phyloP scores from a whole-genome alignment of 2,888 invertebrate species.

The Nyleta sp. region DNA sequence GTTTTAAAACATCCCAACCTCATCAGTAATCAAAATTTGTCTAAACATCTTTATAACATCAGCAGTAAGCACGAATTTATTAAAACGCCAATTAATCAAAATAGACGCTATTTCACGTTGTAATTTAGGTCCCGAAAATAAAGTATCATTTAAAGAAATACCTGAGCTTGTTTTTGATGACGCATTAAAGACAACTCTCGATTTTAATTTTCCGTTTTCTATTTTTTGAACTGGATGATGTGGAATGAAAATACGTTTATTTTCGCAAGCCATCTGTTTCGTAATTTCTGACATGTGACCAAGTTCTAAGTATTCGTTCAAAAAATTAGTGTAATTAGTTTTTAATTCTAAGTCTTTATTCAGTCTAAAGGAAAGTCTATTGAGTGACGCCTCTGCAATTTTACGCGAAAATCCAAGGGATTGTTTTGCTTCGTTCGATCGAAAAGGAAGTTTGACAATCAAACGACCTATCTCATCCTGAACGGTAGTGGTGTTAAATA shows the following conservation, averaged over 20 bases:
- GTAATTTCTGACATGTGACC: not conserved
- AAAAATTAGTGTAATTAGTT: not conserved
- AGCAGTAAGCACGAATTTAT: not conserved
- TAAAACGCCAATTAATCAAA: not conserved
- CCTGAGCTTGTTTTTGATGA: too few relatives aligned
- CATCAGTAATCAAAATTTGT: not conserved
- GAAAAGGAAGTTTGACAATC: not conserved
- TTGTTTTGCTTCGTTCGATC: not conserved
- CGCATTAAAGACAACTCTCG: not conserved
- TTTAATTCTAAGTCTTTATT: not conserved
- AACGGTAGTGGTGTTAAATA: not conserved
- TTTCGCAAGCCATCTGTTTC: not conserved
- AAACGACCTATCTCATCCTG: not conserved
- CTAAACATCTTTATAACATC: conserved; percentile 9
- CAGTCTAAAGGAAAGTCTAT: not conserved
- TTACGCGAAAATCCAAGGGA: not conserved
- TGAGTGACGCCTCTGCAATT: not conserved
- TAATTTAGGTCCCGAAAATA: not conserved
- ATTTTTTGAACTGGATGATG: not conserved
- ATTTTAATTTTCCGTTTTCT: too few relatives aligned
- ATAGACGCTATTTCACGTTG: not conserved
- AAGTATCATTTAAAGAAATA: conserved; percentile 9
- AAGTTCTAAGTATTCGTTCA: not conserved
- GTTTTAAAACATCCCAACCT: not conserved
- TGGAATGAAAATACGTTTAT: not conserved